Evolutionary conservation across 2,113 vertebrate genomes (phyloP), one percentile per base, ranked within the genome.

Genomic region (Echinops telfairi): DNA sequence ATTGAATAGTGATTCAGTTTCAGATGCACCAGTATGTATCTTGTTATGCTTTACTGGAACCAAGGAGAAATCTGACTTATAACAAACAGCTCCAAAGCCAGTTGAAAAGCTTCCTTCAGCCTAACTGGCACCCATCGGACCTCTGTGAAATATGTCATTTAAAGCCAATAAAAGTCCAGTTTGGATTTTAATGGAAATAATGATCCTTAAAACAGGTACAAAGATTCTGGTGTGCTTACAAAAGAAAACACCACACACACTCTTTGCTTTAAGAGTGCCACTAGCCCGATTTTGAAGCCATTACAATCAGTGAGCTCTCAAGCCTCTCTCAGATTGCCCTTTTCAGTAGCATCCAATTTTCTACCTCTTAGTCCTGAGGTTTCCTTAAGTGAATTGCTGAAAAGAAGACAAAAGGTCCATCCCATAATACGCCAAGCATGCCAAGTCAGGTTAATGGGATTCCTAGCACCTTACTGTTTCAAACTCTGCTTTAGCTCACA

Each of bases 281-380:
- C 33, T 47, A 15, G 70, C 36, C 68, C 91, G 94, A 87, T 95
- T 94, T 85, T 29, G 77, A 82, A 86, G 86, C 76, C 92, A 95
- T 96, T 96, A 94, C 31, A 97, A 97, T 97, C 95, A 97, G 86
- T 58, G 91, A 86, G 31, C 64, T 31, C 96, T 96, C 78, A 79
- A 33, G 33, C 17, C 47, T 82, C 76, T 90, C 88, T 83, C 83
- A 31, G 29, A 27, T n/a, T 64, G 85, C 83, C 86, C 88, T 92
- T 87, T 77, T 23, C 71, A 71, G 79, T 68, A n/a, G 80, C 87
- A 88, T 78, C 43, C 89, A 93, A 93, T 92, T 97, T 97, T 86
- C 88, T 90, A 31, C 86, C 92, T 95, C 83, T 97, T 85, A 93
- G 57, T 94, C 76, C 66, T 25, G 70, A 89, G 82, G 5, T 53